Percentiles rank a stretch among this genome's conserved stretches.
These are phyloP conservation scores for Poeciliopsis occidentalis DNA, from an alignment of 2,113 vertebrate genomes.

Conservation along the genomic window DNA sequence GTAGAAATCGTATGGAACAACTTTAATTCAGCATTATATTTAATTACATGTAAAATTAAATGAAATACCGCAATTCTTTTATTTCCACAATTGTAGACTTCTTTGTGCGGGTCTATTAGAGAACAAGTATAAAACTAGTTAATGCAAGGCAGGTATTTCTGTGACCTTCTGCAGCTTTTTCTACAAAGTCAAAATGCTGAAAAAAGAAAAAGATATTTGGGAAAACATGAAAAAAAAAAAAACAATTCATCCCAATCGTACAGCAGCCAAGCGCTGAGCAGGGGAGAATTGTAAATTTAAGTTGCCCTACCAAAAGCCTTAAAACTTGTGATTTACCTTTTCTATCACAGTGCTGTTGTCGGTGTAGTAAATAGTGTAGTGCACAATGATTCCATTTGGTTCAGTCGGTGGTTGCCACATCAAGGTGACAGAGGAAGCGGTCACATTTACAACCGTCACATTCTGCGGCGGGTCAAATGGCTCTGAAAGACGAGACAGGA, in stretches of 20 bases:
- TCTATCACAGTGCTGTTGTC: conserved; percentile 76
- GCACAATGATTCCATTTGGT: conserved; percentile 88
- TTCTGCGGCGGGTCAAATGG: conserved; percentile 89
- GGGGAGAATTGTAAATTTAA: not conserved
- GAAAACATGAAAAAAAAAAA: not conserved
- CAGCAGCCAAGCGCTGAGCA: not conserved
- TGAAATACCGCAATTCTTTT: not conserved
- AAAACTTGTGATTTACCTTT: conserved; percentile 79
- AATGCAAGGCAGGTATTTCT: not conserved
- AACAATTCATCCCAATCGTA: not conserved
- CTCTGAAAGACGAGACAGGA: conserved; percentile 70
- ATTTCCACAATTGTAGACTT: not conserved
- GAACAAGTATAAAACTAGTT: not conserved
- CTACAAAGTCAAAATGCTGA: not conserved
- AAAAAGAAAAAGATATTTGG: not conserved
- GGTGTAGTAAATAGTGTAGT: conserved; percentile 87
- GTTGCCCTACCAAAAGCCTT: not conserved
- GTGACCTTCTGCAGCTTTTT: not conserved
- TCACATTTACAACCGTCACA: conserved; percentile 83
- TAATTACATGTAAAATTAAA: no score
- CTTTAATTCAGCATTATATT: no score
- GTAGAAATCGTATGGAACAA: no score
- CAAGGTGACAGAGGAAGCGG: conserved; percentile 83
- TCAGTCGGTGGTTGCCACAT: conserved; percentile 88
- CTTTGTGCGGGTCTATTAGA: not conserved